Evolutionary conservation across 2,888 invertebrate genomes (phyloP).

Genomic region (Synanthedon myopaeformis): DNA sequence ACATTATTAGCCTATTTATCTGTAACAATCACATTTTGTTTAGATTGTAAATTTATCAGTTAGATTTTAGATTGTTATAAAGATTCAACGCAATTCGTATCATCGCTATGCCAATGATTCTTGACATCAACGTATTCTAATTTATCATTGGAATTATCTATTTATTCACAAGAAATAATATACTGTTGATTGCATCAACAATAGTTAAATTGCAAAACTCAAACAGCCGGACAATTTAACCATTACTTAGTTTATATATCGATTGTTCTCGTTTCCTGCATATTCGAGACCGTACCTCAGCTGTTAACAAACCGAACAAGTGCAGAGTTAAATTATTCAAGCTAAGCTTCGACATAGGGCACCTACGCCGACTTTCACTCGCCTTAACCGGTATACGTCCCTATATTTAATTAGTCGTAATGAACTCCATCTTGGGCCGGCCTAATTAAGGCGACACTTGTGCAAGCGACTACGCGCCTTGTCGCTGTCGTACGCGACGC

Average conservation of each 20-base stretch:
- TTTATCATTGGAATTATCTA: too few relatives aligned
- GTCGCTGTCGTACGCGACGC: constrained; percentile 1
- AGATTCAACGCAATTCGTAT: too few relatives aligned
- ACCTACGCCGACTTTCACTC: constrained; percentile 42
- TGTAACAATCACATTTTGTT: too few relatives aligned
- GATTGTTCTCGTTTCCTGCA: not conserved
- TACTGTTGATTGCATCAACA: too few relatives aligned
- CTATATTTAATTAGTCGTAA: constrained; percentile 56
- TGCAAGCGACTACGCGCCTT: constrained; percentile 1
- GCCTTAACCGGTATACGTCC: constrained; percentile 47
- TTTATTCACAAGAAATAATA: too few relatives aligned
- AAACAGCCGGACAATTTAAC: too few relatives aligned
- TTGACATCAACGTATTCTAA: too few relatives aligned
- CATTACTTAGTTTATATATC: not conserved
- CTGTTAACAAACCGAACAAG: not conserved
- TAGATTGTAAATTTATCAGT: too few relatives aligned
- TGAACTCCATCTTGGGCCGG: constrained; percentile 50
- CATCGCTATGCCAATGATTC: too few relatives aligned
- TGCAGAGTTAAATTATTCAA: not conserved
- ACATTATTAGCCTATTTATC: too few relatives aligned
- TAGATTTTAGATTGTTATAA: too few relatives aligned
- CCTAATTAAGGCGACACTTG: constrained; percentile 37
- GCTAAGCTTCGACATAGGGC: constrained; percentile 11
- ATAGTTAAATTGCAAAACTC: too few relatives aligned
- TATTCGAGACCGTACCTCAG: not conserved